Evolutionary conservation across 2,797 vertebrate species (phyloP).

Genomic region (Typhlichthys eigenmanni): DNA sequence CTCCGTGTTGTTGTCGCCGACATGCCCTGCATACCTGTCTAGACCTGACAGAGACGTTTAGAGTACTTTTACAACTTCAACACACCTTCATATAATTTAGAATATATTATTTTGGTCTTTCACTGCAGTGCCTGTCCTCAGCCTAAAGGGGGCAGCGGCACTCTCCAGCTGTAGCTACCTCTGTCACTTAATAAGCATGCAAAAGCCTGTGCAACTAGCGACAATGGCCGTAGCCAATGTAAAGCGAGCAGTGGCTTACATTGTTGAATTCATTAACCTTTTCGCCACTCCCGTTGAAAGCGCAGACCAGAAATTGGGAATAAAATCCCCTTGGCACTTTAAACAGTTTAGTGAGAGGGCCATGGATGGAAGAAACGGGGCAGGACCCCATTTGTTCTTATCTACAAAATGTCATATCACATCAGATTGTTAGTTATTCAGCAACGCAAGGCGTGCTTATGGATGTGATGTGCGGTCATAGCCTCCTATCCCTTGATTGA

Average conservation of each 20-base stretch:
- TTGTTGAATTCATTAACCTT: conserved; percentile 81
- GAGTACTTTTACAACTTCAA: too few relatives aligned
- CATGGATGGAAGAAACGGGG: conserved; percentile 29
- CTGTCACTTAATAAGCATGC: conserved; percentile 61
- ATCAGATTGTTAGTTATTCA: conserved; percentile 80
- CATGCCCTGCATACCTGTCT: too few relatives aligned
- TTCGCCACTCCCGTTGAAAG: conserved; percentile 68
- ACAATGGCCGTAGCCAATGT: conserved; percentile 59
- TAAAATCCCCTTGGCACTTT: conserved; percentile 52
- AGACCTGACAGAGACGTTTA: neutral
- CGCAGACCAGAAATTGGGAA: conserved; percentile 56
- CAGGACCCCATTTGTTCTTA: conserved; percentile 70
- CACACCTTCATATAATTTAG: too few relatives aligned
- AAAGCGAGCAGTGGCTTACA: conserved; percentile 60
- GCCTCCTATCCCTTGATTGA: conserved; percentile 34
- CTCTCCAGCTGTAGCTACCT: conserved; percentile 32
- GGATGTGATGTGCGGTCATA: conserved; percentile 38
- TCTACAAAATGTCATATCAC: conserved; percentile 76
- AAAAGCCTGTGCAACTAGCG: conserved; percentile 27
- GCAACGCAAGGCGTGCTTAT: conserved; percentile 56
- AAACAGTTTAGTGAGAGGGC: conserved; percentile 58
- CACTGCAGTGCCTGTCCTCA: conserved; percentile 33
- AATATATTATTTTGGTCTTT: neutral
- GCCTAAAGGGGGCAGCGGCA: conserved; percentile 72
- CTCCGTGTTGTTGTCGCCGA: neutral